phyloP scores from a whole-genome alignment of 2,113 vertebrate genomes.

The Periophthalmodon schlosseri region DNA sequence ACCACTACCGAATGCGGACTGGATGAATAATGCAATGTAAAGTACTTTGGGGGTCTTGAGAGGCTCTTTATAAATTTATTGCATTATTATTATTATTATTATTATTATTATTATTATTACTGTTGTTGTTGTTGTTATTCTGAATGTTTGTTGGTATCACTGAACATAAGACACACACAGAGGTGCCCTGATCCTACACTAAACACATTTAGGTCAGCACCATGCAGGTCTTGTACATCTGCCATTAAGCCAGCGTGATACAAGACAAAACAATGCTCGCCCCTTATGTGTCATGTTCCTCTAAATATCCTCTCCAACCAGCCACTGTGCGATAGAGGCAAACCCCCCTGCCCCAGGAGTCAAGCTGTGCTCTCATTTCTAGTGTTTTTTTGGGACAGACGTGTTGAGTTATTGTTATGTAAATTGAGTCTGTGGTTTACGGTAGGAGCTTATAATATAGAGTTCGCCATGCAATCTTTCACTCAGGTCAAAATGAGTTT shows the following conservation, averaged over 20 bases:
- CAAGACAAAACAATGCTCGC: slow-evolving; percentile 57
- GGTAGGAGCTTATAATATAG: slow-evolving; percentile 9
- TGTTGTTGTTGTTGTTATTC: no score
- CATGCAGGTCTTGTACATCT: slow-evolving; percentile 53
- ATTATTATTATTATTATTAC: no score
- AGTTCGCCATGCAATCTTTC: not conserved
- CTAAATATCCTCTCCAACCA: slow-evolving; percentile 27
- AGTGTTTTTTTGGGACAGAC: slow-evolving; percentile 43
- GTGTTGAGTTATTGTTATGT: slow-evolving; percentile 29
- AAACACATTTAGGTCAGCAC: slow-evolving; percentile 65
- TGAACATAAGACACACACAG: slow-evolving; percentile 30
- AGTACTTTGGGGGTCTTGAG: no score
- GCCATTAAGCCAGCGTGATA: slow-evolving; percentile 53
- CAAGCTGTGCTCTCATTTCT: slow-evolving; percentile 53
- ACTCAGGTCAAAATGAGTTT: not conserved
- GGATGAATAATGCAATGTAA: no score
- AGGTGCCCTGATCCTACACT: slow-evolving; percentile 42
- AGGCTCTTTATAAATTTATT: no score
- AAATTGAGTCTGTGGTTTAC: slow-evolving; percentile 27
- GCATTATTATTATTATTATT: no score
- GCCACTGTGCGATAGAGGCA: slow-evolving; percentile 34
- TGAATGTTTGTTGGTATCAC: no score
- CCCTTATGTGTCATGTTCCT: slow-evolving; percentile 46
- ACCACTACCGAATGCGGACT: no score
- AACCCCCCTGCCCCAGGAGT: slow-evolving; percentile 22